These are phyloP conservation scores for Cryptotis parvus DNA, from an alignment of 2,113 vertebrate species.

Conservation along the genomic window DNA sequence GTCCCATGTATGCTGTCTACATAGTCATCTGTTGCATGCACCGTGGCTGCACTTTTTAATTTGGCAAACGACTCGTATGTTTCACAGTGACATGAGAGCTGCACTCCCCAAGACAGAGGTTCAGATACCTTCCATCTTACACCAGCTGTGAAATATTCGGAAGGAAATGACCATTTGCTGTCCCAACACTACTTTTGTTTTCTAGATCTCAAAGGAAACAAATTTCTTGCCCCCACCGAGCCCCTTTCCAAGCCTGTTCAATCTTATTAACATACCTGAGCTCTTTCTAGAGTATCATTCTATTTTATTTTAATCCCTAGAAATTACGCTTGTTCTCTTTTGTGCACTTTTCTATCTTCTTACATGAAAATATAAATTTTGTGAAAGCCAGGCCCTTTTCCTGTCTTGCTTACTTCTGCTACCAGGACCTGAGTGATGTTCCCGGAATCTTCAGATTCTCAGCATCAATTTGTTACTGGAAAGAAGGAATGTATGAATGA, in stretches of 20 bases:
- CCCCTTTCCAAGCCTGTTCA: no score
- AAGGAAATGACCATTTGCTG: neutral
- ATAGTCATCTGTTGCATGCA: neutral
- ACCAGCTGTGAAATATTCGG: neutral
- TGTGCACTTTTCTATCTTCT: neutral
- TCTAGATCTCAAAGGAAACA: neutral
- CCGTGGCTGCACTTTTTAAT: neutral
- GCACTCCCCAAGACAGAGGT: neutral
- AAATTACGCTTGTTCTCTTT: neutral
- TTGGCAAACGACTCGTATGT: neutral
- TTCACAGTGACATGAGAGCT: neutral
- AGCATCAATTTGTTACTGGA: neutral
- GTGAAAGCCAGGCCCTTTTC: neutral
- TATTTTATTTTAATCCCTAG: neutral
- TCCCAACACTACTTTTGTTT: neutral
- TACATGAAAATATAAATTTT: neutral
- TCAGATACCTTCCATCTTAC: neutral
- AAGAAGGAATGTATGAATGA: neutral
- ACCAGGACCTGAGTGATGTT: neutral
- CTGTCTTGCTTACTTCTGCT: neutral
- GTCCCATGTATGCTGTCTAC: neutral
- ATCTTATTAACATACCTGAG: neutral
- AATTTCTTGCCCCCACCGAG: neutral
- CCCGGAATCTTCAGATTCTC: neutral
- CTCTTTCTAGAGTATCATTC: neutral